These are phyloP conservation scores for western clawed frog (Xenopus tropicalis) DNA, from an alignment of 2,113 vertebrate genomes.

Conservation along the genomic window DNA sequence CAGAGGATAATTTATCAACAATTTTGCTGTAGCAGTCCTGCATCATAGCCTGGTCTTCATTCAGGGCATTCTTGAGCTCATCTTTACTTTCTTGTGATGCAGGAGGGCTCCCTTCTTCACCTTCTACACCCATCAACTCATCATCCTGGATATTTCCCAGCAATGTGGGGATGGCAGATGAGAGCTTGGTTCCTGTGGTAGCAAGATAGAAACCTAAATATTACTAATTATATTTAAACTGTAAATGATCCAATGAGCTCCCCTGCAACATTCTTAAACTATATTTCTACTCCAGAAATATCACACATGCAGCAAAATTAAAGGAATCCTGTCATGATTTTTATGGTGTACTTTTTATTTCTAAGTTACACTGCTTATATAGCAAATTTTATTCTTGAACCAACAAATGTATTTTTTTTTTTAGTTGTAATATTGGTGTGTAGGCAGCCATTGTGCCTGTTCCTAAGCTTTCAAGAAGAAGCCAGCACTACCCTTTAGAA, in stretches of 20 bases:
- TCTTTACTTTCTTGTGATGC: conserved; percentile 80
- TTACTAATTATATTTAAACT: not conserved
- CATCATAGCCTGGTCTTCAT: conserved; percentile 98
- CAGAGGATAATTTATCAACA: conserved; percentile 89
- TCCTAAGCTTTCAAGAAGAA: no score
- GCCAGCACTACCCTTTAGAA: no score
- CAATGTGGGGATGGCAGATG: conserved; percentile 87
- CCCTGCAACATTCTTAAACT: no score
- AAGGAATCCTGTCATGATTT: no score
- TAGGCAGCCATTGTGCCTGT: no score
- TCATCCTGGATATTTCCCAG: conserved; percentile 90
- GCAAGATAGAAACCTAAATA: conserved; percentile 21
- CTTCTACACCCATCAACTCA: conserved; percentile 74
- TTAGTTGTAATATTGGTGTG: no score
- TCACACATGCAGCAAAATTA: not conserved
- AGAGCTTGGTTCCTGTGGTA: conserved; percentile 80
- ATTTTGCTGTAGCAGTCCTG: conserved; percentile 99
- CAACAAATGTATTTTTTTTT: no score
- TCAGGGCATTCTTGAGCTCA: conserved; percentile 79
- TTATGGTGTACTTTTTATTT: no score
- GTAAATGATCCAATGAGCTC: not conserved
- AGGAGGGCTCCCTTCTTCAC: conserved; percentile 73
- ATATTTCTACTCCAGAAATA: not conserved
- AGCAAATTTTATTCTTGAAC: no score
- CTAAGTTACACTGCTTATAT: no score